These are phyloP conservation scores for Coptotermes formosanus DNA, from an alignment of 1,140 invertebrate genomes.

Conservation along the genomic window DNA sequence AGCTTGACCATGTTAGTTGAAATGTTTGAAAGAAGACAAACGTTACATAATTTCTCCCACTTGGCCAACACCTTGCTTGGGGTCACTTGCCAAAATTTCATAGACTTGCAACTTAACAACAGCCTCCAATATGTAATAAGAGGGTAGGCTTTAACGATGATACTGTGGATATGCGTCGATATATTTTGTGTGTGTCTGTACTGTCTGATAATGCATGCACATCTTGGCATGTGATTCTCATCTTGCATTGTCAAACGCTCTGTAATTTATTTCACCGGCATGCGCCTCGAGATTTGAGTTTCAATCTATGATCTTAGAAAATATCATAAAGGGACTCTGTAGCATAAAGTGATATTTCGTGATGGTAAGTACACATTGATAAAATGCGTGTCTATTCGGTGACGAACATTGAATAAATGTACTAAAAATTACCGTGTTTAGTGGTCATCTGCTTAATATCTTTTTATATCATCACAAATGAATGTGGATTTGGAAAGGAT, in stretches of 20 bases:
- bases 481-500: background rate
- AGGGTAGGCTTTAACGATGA: no score
- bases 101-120: no score
- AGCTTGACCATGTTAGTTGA: no score
- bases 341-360: background rate
- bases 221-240: background rate
- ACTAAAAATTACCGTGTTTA: background rate
- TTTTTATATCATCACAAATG: background rate
- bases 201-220: background rate
- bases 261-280: background rate
- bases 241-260: background rate
- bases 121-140: no score
- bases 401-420: background rate
- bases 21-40: no score
- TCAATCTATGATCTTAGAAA: background rate
- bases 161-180: no score
- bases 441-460: background rate
- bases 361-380: background rate
- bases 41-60: no score
- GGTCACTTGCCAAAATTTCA: no score
- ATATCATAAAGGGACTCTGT: background rate
- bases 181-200: background rate
- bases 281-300: background rate
- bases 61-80: no score
- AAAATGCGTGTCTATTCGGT: background rate